Evolutionary conservation across 2,113 vertebrate genomes (phyloP), one percentile per base, ranked within the genome.

Genomic region (Siniperca chuatsi): DNA sequence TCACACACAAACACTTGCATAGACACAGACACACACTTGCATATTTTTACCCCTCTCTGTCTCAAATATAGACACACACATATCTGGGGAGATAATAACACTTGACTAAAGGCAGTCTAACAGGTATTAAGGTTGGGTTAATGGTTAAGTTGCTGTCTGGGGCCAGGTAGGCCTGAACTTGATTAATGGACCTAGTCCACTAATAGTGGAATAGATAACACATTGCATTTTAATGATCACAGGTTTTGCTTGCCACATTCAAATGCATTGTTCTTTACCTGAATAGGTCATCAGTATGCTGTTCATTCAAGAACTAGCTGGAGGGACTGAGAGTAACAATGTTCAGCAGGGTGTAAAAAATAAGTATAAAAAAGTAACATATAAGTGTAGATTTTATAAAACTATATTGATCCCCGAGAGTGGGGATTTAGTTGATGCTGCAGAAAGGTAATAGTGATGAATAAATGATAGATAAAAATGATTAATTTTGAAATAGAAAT

Each of bases 141-240:
- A 91, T 90, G 89, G 89, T 92, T 91, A 92, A 91, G 86, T 90
- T 92, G 82, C 85, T 88, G 85, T 86, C 76, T 86, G 48, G 78
- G 66, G 44, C 75, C 71, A 73, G 52, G 57, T 79, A 75, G 62
- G 73, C 50, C 57, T 83, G 77, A n/a, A 78, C 25, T 58, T 93
- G 90, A 93, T 92, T 91, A 91, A 93, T 89, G 90, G 84, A 75
- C 69, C 78, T 50, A 37, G 35, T 75, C 33, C 54, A 78, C 62
- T 86, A 89, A 90, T 88, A 89, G 76, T 71, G 71, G 62, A 79
- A 81, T 16, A 55, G 29, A 44, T 82, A 74, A 54, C 46, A 81
- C 68, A 50, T 37, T 83, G 75, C 16, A 29, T 86, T 91, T 84
- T 84, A 84, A 76, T 70, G 68, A 86, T 80, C 60, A 16, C 3